Evolutionary conservation across 30 jellyfish, hydroid and myxozoan genomes (phyloP).

Genomic region (Aurelia aurita): DNA sequence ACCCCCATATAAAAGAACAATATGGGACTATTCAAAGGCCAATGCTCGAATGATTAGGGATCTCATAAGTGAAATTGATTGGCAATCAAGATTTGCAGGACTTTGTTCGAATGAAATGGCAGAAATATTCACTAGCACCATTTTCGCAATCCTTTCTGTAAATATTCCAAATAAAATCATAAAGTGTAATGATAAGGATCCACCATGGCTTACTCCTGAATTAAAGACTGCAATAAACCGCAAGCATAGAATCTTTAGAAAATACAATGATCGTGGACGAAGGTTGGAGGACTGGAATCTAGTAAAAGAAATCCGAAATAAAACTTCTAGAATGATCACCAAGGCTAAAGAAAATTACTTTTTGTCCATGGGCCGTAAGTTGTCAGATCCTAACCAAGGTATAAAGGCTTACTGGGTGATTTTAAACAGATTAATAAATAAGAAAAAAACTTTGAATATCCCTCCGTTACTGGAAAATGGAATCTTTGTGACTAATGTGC

Average conservation of each 20-base stretch:
- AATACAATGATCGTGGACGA: constrained; percentile 36
- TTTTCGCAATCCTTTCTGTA: background rate
- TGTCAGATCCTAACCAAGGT: too few species aligned
- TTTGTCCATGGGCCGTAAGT: constrained; percentile 13
- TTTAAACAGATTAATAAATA: too few species aligned
- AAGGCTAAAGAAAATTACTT: constrained; percentile 21
- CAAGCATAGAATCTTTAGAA: constrained; percentile 31
- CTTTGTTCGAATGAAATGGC: constrained; percentile 2
- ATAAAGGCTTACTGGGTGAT: too few species aligned
- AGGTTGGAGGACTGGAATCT: constrained; percentile 42
- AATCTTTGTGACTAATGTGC: too few species aligned
- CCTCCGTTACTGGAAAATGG: too few species aligned
- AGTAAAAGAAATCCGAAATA: constrained; percentile 24
- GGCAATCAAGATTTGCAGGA: too few species aligned
- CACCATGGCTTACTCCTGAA: constrained; percentile 50
- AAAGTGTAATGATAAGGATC: constrained; percentile 36
- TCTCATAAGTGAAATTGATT: too few species aligned
- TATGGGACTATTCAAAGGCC: too few species aligned
- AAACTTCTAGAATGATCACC: constrained; percentile 38
- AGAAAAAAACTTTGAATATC: too few species aligned
- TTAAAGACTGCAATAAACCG: constrained; percentile 44
- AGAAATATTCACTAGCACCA: constrained; percentile 27
- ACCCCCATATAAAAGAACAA: too few species aligned
- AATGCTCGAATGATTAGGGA: too few species aligned
- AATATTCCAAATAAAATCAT: constrained; percentile 16